Evolutionary conservation across 2,113 vertebrate genomes (phyloP).

Genomic region (Gobius niger): DNA sequence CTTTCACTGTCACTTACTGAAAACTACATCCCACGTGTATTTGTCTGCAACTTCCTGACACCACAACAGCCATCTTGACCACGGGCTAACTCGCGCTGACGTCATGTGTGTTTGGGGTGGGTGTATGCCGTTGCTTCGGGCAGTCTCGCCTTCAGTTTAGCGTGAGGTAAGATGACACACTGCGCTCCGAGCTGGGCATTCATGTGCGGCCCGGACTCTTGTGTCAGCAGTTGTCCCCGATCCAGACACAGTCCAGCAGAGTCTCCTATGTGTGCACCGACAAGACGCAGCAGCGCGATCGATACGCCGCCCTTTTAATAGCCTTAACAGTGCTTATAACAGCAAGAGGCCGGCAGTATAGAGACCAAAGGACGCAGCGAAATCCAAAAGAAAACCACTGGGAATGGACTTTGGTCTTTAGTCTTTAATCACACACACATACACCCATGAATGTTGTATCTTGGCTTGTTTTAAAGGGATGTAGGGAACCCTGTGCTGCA

Average conservation of each 20-base stretch:
- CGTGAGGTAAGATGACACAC: neutral
- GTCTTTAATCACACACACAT: no score
- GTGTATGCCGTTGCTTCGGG: no score
- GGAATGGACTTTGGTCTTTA: neutral
- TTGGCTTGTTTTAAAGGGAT: no score
- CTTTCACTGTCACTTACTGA: no score
- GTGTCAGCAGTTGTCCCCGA: slow-evolving; percentile 34
- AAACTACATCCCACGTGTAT: no score
- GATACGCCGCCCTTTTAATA: slow-evolving; percentile 36
- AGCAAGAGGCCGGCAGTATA: slow-evolving; percentile 11
- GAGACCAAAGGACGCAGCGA: slow-evolving; percentile 8
- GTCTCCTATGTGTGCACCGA: slow-evolving; percentile 16
- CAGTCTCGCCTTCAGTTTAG: no score
- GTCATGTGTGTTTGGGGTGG: no score
- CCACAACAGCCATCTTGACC: no score
- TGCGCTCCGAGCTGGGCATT: neutral
- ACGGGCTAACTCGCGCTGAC: no score
- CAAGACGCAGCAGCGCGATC: slow-evolving; percentile 35
- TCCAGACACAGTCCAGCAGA: slow-evolving; percentile 7
- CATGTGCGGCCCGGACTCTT: neutral
- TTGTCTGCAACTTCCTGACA: no score
- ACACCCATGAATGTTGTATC: no score
- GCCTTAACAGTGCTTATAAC: slow-evolving; percentile 28
- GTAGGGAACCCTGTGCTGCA: no score
- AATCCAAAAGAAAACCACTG: neutral